Evolutionary conservation across 2,797 vertebrate genomes (phyloP).

Genomic region (Halcyon chelicuti): DNA sequence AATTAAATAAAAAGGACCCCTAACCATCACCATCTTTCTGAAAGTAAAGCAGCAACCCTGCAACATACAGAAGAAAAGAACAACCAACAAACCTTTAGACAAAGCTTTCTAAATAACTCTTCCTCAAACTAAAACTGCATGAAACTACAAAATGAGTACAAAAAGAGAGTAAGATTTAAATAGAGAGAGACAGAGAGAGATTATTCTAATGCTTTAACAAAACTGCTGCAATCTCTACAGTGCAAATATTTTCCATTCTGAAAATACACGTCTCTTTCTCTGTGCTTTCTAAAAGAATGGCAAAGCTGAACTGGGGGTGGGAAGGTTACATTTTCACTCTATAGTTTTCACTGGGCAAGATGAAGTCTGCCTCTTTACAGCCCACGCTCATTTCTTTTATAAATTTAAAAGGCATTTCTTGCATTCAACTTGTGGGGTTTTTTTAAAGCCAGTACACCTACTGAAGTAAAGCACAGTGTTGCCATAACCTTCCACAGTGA

Average conservation of each 20-base stretch:
- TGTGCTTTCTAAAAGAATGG: background rate
- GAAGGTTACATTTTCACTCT: background rate
- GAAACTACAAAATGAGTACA: background rate
- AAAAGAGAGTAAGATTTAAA: background rate
- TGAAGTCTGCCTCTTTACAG: background rate
- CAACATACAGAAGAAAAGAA: background rate
- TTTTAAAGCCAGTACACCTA: background rate
- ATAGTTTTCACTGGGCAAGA: background rate
- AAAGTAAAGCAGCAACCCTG: background rate
- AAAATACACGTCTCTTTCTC: background rate
- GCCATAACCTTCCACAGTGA: background rate
- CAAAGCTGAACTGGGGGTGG: background rate
- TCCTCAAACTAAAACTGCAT: background rate
- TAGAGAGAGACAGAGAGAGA: fast-evolving
- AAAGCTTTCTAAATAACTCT: background rate
- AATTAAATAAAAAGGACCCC: background rate
- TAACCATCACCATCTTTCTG: background rate
- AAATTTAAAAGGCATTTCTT: background rate
- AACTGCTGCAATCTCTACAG: background rate
- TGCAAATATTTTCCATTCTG: background rate
- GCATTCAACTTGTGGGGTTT: background rate
- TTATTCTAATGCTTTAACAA: background rate
- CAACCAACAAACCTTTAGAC: background rate
- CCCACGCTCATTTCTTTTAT: background rate
- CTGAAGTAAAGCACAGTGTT: background rate